Percentiles rank a stretch among this genome's conserved stretches.
Evolutionary conservation across 2,797 vertebrate genomes (phyloP).

Genomic region (Melanotaenia maccullochi): DNA sequence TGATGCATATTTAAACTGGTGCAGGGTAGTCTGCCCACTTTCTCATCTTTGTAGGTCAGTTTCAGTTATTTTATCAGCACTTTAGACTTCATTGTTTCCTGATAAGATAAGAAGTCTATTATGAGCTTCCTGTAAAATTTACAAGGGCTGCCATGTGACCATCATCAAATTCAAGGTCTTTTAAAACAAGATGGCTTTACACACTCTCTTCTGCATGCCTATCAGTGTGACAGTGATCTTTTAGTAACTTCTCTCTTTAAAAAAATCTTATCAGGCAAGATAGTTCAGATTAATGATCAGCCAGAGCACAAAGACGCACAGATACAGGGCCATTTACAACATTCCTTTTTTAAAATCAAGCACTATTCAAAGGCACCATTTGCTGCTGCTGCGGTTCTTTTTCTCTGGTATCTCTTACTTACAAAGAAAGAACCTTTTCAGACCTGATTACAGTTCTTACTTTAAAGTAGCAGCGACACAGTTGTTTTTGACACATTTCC

Average conservation of each 20-base stretch:
- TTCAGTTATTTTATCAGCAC: conserved; percentile 42
- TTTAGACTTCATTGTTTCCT: conserved; percentile 57
- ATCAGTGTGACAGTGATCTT: conserved; percentile 47
- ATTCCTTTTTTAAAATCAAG: conserved; percentile 49
- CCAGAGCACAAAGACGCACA: conserved; percentile 66
- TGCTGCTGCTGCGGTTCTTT: conserved; percentile 35
- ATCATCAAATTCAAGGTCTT: conserved; percentile 71
- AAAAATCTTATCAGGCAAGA: conserved; percentile 69
- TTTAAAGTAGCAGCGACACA: not conserved
- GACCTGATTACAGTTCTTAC: conserved; percentile 18
- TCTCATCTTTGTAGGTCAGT: conserved; percentile 34
- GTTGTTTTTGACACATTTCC: not conserved
- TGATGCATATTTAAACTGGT: conserved; percentile 38
- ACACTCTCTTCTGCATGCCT: conserved; percentile 15
- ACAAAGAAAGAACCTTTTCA: conserved; percentile 30
- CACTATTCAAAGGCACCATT: conserved; percentile 52
- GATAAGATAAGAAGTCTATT: conserved; percentile 68
- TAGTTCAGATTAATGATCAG: conserved; percentile 75
- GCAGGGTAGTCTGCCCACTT: conserved; percentile 20
- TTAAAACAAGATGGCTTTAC: conserved; percentile 31
- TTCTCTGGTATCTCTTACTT: conserved; percentile 42
- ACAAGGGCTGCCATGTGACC: conserved; percentile 50
- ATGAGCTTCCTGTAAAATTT: conserved; percentile 63
- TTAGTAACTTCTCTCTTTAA: conserved; percentile 48
- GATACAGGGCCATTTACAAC: conserved; percentile 65